These are phyloP conservation scores for Melanostoma scalare DNA, from an alignment of 2,888 invertebrate genomes.

Conservation along the genomic window DNA sequence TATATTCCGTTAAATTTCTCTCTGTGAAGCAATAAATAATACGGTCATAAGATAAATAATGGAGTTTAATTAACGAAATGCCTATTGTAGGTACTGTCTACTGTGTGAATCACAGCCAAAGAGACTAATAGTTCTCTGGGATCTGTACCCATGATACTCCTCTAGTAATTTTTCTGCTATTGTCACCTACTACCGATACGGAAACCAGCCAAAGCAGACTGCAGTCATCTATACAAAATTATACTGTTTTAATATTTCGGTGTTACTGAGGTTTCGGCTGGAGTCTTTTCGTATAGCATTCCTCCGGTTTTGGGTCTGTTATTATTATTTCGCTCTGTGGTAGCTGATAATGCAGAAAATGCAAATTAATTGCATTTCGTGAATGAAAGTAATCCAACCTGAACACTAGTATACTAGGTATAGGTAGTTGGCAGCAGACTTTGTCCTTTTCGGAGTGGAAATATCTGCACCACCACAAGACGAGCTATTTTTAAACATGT, in stretches of 20 bases:
- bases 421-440: constrained; percentile 47
- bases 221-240: constrained; percentile 1
- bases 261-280: constrained; percentile 38
- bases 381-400: constrained; percentile 71
- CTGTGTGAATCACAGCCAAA: constrained; percentile 22
- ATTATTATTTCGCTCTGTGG: constrained; percentile 73
- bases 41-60: constrained; percentile 67
- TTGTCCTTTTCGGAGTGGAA: constrained; percentile 38
- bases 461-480: constrained; percentile 57
- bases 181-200: constrained; percentile 8
- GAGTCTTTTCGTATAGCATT: constrained; percentile 44
- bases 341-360: constrained; percentile 73
- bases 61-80: constrained; percentile 72
- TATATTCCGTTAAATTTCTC: not conserved
- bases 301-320: constrained; percentile 61
- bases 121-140: constrained; percentile 42
- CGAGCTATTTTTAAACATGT: constrained; percentile 31
- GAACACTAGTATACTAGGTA: constrained; percentile 58
- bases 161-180: constrained; percentile 3
- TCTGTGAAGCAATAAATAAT: constrained; percentile 53
- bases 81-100: constrained; percentile 56
- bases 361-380: constrained; percentile 72
- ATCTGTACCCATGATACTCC: constrained; percentile 19
- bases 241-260: constrained; percentile 49
- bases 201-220: constrained; percentile 24